Conservation (phyloP, 2,797 vertebrate species). For the Halcyon smyrnensis region DNA sequence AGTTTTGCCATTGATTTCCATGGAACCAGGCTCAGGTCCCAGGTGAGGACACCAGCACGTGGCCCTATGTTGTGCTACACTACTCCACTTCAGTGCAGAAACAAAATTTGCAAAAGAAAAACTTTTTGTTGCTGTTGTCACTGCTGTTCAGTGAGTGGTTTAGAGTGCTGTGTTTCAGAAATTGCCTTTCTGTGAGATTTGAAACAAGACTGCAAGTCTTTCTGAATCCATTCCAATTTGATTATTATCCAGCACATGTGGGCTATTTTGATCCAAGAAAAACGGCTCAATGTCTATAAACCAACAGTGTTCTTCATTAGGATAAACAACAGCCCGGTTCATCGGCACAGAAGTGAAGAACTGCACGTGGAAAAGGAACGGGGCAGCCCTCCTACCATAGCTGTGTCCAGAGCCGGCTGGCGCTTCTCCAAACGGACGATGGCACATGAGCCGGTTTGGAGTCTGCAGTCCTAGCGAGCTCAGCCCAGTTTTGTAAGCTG, state of each 20-base stretch:
- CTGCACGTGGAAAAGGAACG: slow-evolving; percentile 71
- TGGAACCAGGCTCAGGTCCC: slow-evolving; percentile 44
- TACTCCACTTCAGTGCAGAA: slow-evolving; percentile 82
- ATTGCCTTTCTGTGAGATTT: slow-evolving; percentile 57
- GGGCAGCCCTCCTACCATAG: slow-evolving; percentile 65
- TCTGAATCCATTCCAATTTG: slow-evolving; percentile 68
- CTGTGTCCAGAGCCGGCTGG: slow-evolving; percentile 72
- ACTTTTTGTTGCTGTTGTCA: slow-evolving; percentile 23
- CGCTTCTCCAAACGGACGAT: slow-evolving; percentile 59
- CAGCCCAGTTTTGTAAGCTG: slow-evolving; percentile 98
- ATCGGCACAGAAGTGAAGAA: slow-evolving; percentile 70
- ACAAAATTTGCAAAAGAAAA: slow-evolving; percentile 66
- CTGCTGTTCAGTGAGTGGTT: slow-evolving; percentile 47
- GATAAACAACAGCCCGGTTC: slow-evolving; percentile 59
- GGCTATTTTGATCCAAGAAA: slow-evolving; percentile 73
- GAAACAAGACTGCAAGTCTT: slow-evolving; percentile 68
- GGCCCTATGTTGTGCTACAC: slow-evolving; percentile 79
- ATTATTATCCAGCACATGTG: slow-evolving; percentile 78
- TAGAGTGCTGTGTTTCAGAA: slow-evolving; percentile 69
- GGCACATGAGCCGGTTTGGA: slow-evolving; percentile 70
- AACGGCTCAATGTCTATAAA: slow-evolving; percentile 72
- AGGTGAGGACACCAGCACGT: slow-evolving; percentile 28
- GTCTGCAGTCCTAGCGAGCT: slow-evolving; percentile 62
- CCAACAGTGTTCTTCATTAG: slow-evolving; percentile 67
- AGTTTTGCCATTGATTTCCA: slow-evolving; percentile 53